These are phyloP conservation scores for Bombyx huttoni DNA, from an alignment of 2,888 invertebrate species.

Conservation along the genomic window DNA sequence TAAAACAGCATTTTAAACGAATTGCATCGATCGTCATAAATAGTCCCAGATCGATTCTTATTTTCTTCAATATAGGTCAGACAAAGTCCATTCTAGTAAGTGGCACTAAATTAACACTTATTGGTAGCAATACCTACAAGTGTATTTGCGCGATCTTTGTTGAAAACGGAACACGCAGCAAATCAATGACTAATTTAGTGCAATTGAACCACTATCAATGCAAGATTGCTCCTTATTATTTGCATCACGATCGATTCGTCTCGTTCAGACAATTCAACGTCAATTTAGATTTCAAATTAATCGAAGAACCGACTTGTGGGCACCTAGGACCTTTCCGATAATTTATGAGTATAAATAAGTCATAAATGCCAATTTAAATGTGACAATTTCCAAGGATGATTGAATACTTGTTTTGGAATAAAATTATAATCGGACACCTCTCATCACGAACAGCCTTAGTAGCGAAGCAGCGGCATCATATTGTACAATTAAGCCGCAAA, in stretches of 20 bases:
- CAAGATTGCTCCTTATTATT: neutral
- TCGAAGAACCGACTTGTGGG: neutral
- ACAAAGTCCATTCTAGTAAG: slow-evolving; percentile 2
- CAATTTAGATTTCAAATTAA: neutral
- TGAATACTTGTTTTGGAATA: no score
- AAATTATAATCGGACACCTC: no score
- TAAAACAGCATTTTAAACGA: no score
- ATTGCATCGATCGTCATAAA: no score
- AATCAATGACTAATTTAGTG: neutral
- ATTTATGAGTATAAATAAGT: no score
- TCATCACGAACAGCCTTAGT: no score
- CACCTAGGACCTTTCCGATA: neutral
- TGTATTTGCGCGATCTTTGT: neutral
- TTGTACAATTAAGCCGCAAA: no score
- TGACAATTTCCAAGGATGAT: no score
- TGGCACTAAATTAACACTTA: neutral
- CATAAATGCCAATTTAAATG: no score
- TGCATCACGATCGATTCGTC: neutral
- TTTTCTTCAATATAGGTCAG: neutral
- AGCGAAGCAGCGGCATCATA: no score
- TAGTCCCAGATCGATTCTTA: neutral
- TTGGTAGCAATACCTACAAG: neutral
- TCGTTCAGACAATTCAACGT: neutral
- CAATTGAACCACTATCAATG: neutral
- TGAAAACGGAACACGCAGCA: neutral